phyloP scores from a whole-genome alignment of 2,113 vertebrate genomes.

The Cottus gobio region DNA sequence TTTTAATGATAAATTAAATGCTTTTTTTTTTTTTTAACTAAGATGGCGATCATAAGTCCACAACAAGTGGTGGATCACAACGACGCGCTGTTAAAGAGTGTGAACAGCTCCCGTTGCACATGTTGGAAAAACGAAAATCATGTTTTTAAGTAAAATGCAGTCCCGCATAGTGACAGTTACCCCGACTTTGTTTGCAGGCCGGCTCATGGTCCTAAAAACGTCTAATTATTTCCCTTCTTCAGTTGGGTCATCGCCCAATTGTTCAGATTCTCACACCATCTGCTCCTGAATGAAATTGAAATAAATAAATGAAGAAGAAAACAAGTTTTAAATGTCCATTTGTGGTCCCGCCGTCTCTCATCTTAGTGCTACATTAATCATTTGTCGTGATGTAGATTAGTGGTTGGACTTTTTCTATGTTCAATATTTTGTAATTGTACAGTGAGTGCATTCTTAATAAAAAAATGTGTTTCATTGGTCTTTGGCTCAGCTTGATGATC shows the following conservation, averaged over 20 bases:
- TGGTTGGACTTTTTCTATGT: slow-evolving; percentile 60
- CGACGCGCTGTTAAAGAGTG: neutral
- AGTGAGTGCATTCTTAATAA: slow-evolving; percentile 74
- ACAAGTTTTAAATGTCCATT: slow-evolving; percentile 4
- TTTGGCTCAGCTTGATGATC: neutral
- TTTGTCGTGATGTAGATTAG: slow-evolving; percentile 52
- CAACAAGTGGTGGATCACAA: neutral
- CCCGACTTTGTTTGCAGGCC: neutral
- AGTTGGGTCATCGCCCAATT: slow-evolving; percentile 9
- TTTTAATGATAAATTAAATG: slow-evolving; percentile 12
- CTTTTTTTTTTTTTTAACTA: neutral
- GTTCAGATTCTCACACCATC: slow-evolving; percentile 32
- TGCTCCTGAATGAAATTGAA: neutral
- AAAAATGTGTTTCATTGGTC: slow-evolving; percentile 53
- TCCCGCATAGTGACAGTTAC: neutral
- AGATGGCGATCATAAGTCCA: slow-evolving; percentile 1
- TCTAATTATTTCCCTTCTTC: neutral
- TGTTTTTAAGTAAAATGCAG: neutral
- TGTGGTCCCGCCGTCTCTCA: slow-evolving; percentile 3
- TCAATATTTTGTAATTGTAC: slow-evolving; percentile 63
- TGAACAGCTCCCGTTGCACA: neutral
- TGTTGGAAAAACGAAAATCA: neutral
- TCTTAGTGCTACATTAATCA: neutral
- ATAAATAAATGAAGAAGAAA: neutral
- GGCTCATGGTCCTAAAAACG: neutral